Evolutionary conservation across 2,113 vertebrate genomes (phyloP), one percentile per base, ranked within the genome.

Genomic region (Pygoscelis adeliae): DNA sequence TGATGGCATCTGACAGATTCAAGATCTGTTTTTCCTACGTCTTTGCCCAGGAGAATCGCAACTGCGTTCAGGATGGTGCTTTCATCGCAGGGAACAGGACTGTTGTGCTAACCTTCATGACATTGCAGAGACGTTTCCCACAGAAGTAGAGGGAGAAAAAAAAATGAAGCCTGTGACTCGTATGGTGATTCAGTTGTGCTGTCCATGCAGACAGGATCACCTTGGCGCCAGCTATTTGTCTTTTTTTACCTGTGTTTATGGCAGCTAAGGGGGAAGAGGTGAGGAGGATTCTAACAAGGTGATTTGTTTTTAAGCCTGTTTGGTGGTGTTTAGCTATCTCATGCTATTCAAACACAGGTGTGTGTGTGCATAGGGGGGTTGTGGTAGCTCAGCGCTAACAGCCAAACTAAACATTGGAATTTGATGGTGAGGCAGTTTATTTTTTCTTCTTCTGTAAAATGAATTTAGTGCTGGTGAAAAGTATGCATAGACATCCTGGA

Each of bases 391-490:
- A 53, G 76, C 3, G 9, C 52, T 70, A 36, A 52, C 87, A 76
- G 96, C 87, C 95, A 97, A 96, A 96, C 70, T 92, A 89, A 97
- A 91, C 71, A 91, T n/a, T 89, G 63, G 65, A 72, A 94, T 88
- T 69, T 81, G 81, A 93, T 55, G 81, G 29, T 74, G 55, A 58
- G 56, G 78, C 29, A 73, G 71, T 89, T 89, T 96, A 65, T 89
- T 91, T 92, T 89, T 70, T 50, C 47, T 73, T 81, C 74, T 86
- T 95, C 78, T 83, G 15, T 79, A 78, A 94, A 97, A 70, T 91
- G 25, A 89, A 94, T 34, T 55, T 65, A 90, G 27, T 67, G 52
- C 66, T 88, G n/a, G 53, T 62, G n/a, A 88, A 95, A 96, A 70
- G 26, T 81, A 58, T 49, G 63, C 23, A 26, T 25, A 90, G 83